Evolutionary conservation across 2,113 vertebrate genomes (phyloP).

Genomic region (Albula glossodonta): DNA sequence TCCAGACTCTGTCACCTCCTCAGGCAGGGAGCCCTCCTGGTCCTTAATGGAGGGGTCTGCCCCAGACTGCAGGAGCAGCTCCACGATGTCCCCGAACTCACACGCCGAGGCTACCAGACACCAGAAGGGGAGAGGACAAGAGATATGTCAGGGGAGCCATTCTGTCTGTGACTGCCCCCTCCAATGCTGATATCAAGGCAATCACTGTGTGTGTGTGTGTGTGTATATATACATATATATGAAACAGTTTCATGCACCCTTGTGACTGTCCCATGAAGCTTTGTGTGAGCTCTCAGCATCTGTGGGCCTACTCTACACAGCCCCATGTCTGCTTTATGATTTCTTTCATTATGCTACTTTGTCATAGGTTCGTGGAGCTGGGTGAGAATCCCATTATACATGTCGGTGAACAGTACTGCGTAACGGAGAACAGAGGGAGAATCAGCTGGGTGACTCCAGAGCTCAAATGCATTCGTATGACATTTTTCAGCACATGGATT

Average conservation of each 20-base stretch:
- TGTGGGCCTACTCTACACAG: background rate
- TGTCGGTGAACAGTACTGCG: too few species aligned
- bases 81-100: slow-evolving; percentile 92
- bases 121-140: background rate
- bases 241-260: background rate
- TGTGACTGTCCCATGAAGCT: background rate
- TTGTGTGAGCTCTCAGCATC: background rate
- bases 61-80: slow-evolving; percentile 83
- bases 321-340: too few species aligned
- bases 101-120: slow-evolving; percentile 82
- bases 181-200: background rate
- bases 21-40: slow-evolving; percentile 87
- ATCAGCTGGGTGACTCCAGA: too few species aligned
- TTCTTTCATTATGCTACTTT: too few species aligned
- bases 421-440: too few species aligned
- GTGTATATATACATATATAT: background rate
- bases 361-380: too few species aligned
- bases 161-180: background rate
- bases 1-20: slow-evolving; percentile 89
- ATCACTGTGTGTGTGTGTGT: background rate
- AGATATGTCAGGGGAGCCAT: background rate
- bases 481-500: too few species aligned
- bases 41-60: slow-evolving; percentile 87
- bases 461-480: too few species aligned
- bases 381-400: too few species aligned